Evolutionary conservation across 2,888 invertebrate species (phyloP).

Genomic region (Caradrina kadenii): DNA sequence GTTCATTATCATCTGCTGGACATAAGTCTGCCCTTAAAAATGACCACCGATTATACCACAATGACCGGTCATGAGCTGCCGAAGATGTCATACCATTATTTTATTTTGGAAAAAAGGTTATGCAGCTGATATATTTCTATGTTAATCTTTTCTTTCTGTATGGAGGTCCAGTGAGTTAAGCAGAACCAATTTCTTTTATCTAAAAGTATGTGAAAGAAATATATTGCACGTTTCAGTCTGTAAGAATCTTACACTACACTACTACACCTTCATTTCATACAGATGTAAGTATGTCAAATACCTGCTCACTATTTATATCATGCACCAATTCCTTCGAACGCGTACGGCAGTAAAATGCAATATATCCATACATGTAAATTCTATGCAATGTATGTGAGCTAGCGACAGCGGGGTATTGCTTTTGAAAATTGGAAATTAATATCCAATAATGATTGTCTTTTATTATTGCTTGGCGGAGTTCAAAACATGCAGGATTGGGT

Average conservation of each 20-base stretch:
- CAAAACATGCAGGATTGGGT: not conserved
- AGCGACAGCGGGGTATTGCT: constrained; percentile 17
- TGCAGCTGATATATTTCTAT: too few relatives aligned
- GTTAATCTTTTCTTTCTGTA: too few relatives aligned
- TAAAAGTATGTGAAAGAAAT: too few relatives aligned
- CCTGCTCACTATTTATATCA: constrained; percentile 32
- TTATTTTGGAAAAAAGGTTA: too few relatives aligned
- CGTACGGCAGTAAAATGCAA: constrained; percentile 51
- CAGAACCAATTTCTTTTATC: too few relatives aligned
- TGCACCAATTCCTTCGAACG: constrained; percentile 20
- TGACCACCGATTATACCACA: too few relatives aligned
- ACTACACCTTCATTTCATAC: not conserved
- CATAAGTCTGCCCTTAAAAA: too few relatives aligned
- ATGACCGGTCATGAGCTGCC: too few relatives aligned
- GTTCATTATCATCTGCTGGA: too few relatives aligned
- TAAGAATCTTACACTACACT: not conserved
- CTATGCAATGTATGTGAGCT: constrained; percentile 18
- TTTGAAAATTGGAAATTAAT: constrained; percentile 18
- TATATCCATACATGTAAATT: constrained; percentile 13
- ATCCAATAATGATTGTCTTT: not conserved
- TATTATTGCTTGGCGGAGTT: not conserved
- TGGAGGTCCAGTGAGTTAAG: too few relatives aligned
- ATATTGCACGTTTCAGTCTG: not conserved
- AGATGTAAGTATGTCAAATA: constrained; percentile 21
- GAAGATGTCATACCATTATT: too few relatives aligned